Base-by-base conservation (phyloP, 2,888 invertebrate genomes). In the Malacosoma neustria region DNA sequence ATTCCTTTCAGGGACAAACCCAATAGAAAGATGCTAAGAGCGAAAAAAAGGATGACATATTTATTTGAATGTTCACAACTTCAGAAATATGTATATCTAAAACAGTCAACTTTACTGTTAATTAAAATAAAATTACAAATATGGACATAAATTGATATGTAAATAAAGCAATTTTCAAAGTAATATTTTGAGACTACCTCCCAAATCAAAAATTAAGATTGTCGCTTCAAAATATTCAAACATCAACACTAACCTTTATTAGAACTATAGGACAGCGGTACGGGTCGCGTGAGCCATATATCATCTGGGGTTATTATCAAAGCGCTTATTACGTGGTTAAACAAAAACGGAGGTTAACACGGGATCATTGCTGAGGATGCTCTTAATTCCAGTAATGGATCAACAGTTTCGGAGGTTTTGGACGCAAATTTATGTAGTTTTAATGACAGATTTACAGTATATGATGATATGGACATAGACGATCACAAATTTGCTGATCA, bases 341-440 rank as follows among this genome's bases (percentile, higher is more conserved):
- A 53, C 50, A 49, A 53, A 55, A 50, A 40, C 48, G 45, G 45
- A 48, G 51, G 47, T 51, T 49, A 48, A 46, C 38, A 36, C 43
- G 35, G 44, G 22, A 22, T 9, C 9, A 22, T 22, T 22, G 22
- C 22, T 22, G 22, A 22, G 22, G 22, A 22, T 22, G 22, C 22
- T 22, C 22, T 22, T 22, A 22, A 22, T 22, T 4, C 22, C 22
- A 22, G 22, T 22, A 22, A 22, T 22, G 22, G 5, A 9, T 22
- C 22, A 22, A 7, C 22, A 22, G 22, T 4, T 22, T 22, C 5
- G 5, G 22, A 22, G 22, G 22, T 3, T 22, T 7, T 22, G 22
- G 22, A 22, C 22, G 22, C 9, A 22, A 22, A 22, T 22, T 22
- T 2, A 22, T 22, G 22, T 2, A 22, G 9, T 22, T 7, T 7